Percentiles rank a stretch among this genome's conserved stretches.
Conservation (phyloP, 2,888 invertebrate species). For the Notodonta dromedarius region DNA sequence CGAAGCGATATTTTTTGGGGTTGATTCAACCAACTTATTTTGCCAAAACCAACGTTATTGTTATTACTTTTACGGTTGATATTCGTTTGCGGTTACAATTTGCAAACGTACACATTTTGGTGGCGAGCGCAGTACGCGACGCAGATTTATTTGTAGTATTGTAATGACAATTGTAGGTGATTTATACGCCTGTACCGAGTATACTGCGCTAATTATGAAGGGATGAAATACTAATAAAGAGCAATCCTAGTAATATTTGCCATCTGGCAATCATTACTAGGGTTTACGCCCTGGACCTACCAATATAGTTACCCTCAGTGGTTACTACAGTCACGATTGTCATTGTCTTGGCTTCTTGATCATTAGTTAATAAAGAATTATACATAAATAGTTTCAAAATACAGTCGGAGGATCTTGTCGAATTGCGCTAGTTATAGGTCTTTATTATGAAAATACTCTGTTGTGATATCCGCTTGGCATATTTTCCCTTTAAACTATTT, state of each 20-base stretch:
- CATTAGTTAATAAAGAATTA: too few relatives aligned
- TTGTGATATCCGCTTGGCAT: too few relatives aligned
- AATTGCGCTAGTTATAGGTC: too few relatives aligned
- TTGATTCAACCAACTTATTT: constrained; percentile 44
- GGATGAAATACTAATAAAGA: constrained; percentile 64
- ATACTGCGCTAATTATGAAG: constrained; percentile 69
- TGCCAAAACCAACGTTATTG: neutral
- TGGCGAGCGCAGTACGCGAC: constrained; percentile 72
- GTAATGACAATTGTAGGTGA: constrained; percentile 73
- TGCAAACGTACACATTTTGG: constrained; percentile 53
- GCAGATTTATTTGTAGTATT: constrained; percentile 80
- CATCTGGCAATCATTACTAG: constrained; percentile 54
- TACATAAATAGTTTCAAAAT: too few relatives aligned
- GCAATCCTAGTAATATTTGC: constrained; percentile 30
- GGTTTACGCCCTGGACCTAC: neutral
- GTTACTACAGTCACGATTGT: too few relatives aligned
- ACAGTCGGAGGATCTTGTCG: too few relatives aligned
- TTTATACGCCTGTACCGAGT: constrained; percentile 64
- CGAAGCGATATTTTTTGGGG: constrained; percentile 78
- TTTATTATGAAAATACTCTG: too few relatives aligned
- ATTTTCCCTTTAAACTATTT: too few relatives aligned
- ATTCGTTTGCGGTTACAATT: constrained; percentile 30
- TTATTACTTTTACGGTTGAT: constrained; percentile 1
- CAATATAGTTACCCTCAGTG: neutral
- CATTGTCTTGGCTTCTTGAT: too few relatives aligned